Percentiles rank a stretch among this genome's conserved stretches.
These are phyloP conservation scores for Diarsia dahlii DNA, from an alignment of 2,888 invertebrate genomes.

Conservation along the genomic window DNA sequence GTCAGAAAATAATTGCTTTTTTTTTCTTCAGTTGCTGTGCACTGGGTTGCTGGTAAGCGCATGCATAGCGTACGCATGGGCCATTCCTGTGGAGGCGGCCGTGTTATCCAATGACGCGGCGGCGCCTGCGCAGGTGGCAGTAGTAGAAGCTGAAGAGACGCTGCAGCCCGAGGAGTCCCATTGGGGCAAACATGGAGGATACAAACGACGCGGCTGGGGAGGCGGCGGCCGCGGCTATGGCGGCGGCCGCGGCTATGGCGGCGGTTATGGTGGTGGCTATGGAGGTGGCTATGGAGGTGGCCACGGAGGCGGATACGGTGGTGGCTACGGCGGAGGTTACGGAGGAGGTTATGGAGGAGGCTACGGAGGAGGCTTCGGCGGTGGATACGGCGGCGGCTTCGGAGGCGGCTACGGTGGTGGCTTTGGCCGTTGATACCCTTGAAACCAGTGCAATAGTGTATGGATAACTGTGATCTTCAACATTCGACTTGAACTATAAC, in stretches of 20 bases:
- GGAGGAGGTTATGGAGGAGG: conserved; percentile 54
- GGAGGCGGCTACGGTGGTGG: conserved; percentile 5
- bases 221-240: conserved; percentile 46
- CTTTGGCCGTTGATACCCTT: conserved; percentile 16
- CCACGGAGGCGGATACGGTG: conserved; percentile 38
- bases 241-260: conserved; percentile 42
- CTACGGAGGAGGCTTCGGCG: conserved; percentile 42
- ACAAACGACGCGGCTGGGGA: conserved; percentile 43
- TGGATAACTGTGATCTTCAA: conserved; percentile 26
- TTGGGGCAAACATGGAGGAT: conserved; percentile 47
- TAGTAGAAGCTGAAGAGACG: conserved; percentile 48
- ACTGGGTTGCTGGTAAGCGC: conserved; percentile 75
- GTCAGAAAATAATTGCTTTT: neutral
- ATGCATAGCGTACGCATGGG: conserved; percentile 74
- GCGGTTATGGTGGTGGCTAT: conserved; percentile 37
- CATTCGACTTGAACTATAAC: conserved; percentile 27
- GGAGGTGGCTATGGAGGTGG: conserved; percentile 42
- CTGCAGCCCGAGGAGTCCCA: conserved; percentile 58
- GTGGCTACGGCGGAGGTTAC: conserved; percentile 44
- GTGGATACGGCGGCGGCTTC: neutral
- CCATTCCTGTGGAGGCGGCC: conserved; percentile 67
- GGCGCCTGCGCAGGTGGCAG: conserved; percentile 30
- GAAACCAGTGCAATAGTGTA: conserved; percentile 22
- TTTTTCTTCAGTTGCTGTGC: conserved; percentile 71
- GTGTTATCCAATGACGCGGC: conserved; percentile 63